phyloP scores from a whole-genome alignment of 2,113 vertebrate species.

The Dromiciops gliroides region DNA sequence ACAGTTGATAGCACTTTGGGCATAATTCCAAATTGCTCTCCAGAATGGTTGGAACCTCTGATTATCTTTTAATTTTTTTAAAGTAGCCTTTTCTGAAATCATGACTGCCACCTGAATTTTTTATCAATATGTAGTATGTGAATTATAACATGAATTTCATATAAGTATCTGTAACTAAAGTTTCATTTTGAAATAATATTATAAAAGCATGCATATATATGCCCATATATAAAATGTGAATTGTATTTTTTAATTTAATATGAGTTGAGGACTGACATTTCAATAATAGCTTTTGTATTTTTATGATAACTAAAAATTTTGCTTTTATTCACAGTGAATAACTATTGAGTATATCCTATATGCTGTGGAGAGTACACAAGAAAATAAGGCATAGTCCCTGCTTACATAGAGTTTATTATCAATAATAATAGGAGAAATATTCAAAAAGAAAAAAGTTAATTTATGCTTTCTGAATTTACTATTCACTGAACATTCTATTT shows the following conservation, averaged over 20 bases:
- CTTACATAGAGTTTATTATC: background rate
- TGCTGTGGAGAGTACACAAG: background rate
- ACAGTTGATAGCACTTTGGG: too few relatives aligned
- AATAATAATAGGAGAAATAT: background rate
- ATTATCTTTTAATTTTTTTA: too few relatives aligned
- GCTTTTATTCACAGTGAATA: background rate
- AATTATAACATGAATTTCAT: background rate
- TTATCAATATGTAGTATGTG: too few relatives aligned
- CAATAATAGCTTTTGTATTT: background rate
- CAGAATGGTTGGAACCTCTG: too few relatives aligned
- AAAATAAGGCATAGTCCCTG: background rate
- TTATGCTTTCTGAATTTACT: slow-evolving; percentile 2
- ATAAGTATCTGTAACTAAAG: background rate
- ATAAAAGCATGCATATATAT: background rate
- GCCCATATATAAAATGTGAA: background rate
- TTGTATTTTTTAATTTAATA: background rate
- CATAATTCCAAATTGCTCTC: too few relatives aligned
- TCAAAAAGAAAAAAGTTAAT: background rate
- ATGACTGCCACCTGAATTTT: background rate
- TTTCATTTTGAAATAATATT: background rate
- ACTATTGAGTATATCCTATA: background rate
- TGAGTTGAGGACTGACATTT: background rate
- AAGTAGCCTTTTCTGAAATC: too few relatives aligned
- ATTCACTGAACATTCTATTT: slow-evolving; percentile 58
- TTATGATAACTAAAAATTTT: background rate